A percentile compares a stretch with the other conserved stretches of the same genome.
Conservation (phyloP, 2,113 vertebrate genomes). For the Phrynocephalus versicolor region DNA sequence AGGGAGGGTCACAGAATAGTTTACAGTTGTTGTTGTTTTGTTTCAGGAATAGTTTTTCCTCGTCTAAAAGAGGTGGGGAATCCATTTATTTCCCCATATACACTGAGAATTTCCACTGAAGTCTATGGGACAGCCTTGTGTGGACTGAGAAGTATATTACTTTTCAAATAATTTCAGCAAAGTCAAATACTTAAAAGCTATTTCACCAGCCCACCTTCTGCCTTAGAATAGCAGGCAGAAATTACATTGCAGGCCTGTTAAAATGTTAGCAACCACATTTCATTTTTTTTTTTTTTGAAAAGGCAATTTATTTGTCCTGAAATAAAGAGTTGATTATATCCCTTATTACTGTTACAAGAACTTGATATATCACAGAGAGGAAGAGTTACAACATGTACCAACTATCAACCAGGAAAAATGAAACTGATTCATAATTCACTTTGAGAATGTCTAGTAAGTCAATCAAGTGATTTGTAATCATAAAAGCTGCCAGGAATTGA, state of each 20-base stretch:
- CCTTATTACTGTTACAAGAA: conserved; percentile 75
- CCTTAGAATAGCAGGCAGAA: conserved; percentile 60
- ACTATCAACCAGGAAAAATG: conserved; percentile 79
- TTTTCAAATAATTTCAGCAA: conserved; percentile 52
- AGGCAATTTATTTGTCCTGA: conserved; percentile 74
- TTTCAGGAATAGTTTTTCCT: not conserved
- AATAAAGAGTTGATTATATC: conserved; percentile 78
- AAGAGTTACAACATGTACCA: conserved; percentile 77
- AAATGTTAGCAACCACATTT: conserved; percentile 73
- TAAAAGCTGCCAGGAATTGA: conserved; percentile 93
- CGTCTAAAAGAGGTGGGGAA: not conserved
- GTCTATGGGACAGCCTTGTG: conserved; percentile 18
- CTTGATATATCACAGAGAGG: conserved; percentile 75
- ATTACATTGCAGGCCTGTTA: conserved; percentile 65
- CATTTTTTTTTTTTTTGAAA: conserved; percentile 73
- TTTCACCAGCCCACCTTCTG: conserved; percentile 55
- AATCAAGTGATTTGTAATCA: conserved; percentile 98
- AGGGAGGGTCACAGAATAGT: conserved; percentile 24
- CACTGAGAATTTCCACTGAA: not conserved
- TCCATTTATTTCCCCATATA: not conserved
- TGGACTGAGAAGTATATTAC: not conserved
- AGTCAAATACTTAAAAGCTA: conserved; percentile 63
- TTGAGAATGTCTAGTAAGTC: conserved; percentile 93
- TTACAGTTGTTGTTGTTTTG: not conserved
- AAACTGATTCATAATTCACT: conserved; percentile 89